Percentiles rank a stretch among this genome's conserved stretches.
These are phyloP conservation scores for Otocyon megalotis DNA, from an alignment of 2,113 vertebrate species.

Conservation along the genomic window DNA sequence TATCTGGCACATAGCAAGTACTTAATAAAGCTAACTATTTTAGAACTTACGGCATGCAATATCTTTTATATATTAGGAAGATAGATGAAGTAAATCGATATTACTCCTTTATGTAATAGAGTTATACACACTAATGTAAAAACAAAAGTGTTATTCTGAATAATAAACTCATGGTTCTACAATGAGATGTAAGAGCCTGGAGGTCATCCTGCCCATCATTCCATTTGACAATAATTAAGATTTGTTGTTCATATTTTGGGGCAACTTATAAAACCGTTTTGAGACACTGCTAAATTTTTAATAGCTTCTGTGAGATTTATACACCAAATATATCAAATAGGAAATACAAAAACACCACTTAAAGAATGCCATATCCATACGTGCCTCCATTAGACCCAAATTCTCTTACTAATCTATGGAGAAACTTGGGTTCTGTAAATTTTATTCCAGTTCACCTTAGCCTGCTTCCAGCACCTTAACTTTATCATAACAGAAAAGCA, in stretches of 20 bases:
- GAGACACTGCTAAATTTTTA: background rate
- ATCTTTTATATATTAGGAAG: background rate
- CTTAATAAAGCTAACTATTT: background rate
- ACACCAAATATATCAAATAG: background rate
- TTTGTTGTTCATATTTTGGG: background rate
- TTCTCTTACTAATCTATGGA: background rate
- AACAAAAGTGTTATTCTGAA: background rate
- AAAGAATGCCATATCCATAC: background rate
- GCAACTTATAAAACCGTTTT: background rate
- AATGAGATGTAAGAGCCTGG: background rate
- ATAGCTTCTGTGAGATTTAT: background rate
- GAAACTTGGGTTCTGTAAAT: background rate
- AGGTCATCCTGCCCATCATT: background rate
- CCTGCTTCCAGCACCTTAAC: background rate
- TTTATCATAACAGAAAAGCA: background rate
- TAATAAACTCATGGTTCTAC: background rate
- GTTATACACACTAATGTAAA: background rate
- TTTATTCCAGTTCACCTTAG: background rate
- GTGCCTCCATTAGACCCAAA: background rate
- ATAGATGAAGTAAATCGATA: background rate
- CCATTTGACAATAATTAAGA: background rate
- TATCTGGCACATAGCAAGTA: background rate
- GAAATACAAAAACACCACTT: background rate
- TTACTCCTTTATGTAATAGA: background rate
- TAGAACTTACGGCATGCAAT: background rate